A percentile compares a stretch with the other conserved stretches of the same genome.
These are phyloP conservation scores for Dicaeum eximium DNA, from an alignment of 2,113 vertebrate genomes.

Conservation along the genomic window DNA sequence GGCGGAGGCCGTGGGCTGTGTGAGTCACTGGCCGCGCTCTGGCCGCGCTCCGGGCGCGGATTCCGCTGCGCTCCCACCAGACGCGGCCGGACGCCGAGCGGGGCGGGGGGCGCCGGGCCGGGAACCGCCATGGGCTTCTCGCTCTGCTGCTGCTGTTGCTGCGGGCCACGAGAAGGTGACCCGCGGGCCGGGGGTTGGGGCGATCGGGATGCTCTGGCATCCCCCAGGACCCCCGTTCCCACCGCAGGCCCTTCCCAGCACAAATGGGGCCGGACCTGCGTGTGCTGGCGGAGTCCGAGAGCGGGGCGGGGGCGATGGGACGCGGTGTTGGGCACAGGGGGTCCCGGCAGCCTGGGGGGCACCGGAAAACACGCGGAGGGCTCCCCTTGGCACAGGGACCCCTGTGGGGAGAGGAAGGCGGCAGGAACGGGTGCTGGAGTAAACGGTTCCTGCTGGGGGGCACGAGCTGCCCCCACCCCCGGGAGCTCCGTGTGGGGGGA, in stretches of 20 bases:
- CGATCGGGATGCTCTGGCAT: neutral
- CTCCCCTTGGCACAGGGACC: no score
- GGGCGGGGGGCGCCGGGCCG: neutral
- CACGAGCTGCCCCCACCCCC: neutral
- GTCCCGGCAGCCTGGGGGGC: neutral
- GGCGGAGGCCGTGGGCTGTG: neutral
- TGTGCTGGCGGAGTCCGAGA: no score
- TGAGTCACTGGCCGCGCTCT: neutral
- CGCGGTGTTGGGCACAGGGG: neutral
- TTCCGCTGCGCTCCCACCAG: neutral
- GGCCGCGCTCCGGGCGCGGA: neutral
- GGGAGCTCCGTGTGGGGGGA: neutral
- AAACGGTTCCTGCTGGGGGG: neutral
- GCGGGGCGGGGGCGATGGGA: neutral
- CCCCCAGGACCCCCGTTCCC: neutral
- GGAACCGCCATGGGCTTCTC: neutral
- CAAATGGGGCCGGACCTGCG: neutral
- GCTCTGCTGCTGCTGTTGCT: neutral
- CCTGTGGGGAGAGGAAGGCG: neutral
- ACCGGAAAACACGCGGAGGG: neutral
- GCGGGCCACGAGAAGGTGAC: neutral
- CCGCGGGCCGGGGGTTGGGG: neutral
- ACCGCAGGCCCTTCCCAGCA: neutral
- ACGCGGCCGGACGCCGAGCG: neutral
- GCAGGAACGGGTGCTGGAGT: neutral